Conservation (phyloP, 1,140 invertebrate genomes). For the Apis mellifera region Amel_HAv3.1 CM009935.2:11392501-11393000, state of each 20-base stretch:
- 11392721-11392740: constrained; percentile 3
- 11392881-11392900: not conserved
- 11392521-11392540: not conserved
- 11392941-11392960: not conserved
- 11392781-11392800: constrained; percentile 49
- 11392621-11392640: not conserved
- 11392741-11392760: constrained; percentile 19
- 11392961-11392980: constrained; percentile 24
- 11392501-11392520: not conserved
- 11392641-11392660: too few relatives aligned
- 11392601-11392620: not conserved
- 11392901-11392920: not conserved
- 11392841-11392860: not conserved
- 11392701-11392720: too few relatives aligned
- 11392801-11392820: constrained; percentile 45
- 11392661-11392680: not conserved
- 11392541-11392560: not conserved
- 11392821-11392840: constrained; percentile 58
- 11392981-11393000: constrained; percentile 10
- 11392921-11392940: constrained; percentile 8
- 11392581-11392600: not conserved
- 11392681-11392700: not conserved
- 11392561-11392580: too few relatives aligned
- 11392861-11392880: constrained; percentile 24
- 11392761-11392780: constrained; percentile 8